Percentiles rank a stretch among this genome's conserved stretches.
These are phyloP conservation scores for Paratrypauchen microcephalus DNA, from an alignment of 2,797 vertebrate species.

Conservation along the genomic window DNA sequence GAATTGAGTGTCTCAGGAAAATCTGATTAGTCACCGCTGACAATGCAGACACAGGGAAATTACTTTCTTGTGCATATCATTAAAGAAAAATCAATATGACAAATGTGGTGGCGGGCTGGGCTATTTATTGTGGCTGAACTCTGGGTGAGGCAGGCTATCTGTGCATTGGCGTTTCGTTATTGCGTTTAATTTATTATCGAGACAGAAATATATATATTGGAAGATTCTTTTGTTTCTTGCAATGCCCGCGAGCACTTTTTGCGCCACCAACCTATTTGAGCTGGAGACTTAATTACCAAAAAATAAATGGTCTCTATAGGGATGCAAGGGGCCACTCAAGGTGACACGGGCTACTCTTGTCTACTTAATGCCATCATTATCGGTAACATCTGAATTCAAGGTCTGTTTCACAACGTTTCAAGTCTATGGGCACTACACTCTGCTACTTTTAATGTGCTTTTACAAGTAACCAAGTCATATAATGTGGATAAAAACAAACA, in stretches of 20 bases:
- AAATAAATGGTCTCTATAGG: slow-evolving; percentile 62
- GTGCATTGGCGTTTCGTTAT: slow-evolving; percentile 57
- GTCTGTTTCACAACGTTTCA: slow-evolving; percentile 14
- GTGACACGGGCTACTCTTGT: slow-evolving; percentile 54
- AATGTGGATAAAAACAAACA: not conserved
- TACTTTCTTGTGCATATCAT: slow-evolving; percentile 89
- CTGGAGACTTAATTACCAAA: slow-evolving; percentile 61
- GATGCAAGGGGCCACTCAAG: slow-evolving; percentile 61
- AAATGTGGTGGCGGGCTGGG: slow-evolving; percentile 72
- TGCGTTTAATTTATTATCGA: slow-evolving; percentile 67
- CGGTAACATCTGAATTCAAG: slow-evolving; percentile 50
- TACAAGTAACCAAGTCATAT: slow-evolving; percentile 1
- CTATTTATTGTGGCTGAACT: slow-evolving; percentile 80
- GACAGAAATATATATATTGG: slow-evolving; percentile 49
- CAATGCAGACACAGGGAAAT: slow-evolving; percentile 84
- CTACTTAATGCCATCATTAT: slow-evolving; percentile 68
- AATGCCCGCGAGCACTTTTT: slow-evolving; percentile 12
- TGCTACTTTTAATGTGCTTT: slow-evolving; percentile 26
- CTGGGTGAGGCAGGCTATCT: slow-evolving; percentile 52
- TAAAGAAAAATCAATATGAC: slow-evolving; percentile 87
- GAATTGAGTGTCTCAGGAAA: slow-evolving; percentile 75
- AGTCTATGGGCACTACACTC: slow-evolving; percentile 18
- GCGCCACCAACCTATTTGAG: slow-evolving; percentile 36
- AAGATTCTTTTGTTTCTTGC: slow-evolving; percentile 15
- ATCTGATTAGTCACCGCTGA: slow-evolving; percentile 86